phyloP scores from a whole-genome alignment of 92 coral and sea anemone species.

The Plumapathes pennacea region DNA sequence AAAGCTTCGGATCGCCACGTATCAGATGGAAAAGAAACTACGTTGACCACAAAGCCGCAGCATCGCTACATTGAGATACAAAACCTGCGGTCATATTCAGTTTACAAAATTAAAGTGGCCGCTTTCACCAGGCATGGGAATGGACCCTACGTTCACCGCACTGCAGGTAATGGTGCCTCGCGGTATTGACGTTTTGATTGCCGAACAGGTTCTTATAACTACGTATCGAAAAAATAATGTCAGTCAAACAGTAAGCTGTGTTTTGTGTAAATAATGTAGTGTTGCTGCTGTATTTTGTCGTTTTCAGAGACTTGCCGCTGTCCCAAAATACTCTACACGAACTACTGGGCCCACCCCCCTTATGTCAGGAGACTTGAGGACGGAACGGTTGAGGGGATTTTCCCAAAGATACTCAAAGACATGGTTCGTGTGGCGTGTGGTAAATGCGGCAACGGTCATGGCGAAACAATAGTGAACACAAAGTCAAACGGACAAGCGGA shows the following conservation, averaged over 20 bases:
- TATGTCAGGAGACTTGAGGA: constrained; percentile 30
- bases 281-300: too few species aligned
- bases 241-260: too few species aligned
- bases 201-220: too few species aligned
- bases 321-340: constrained; percentile 62
- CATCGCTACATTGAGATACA: constrained; percentile 1
- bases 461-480: constrained; percentile 30
- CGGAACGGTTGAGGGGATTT: constrained; percentile 42
- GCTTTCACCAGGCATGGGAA: constrained; percentile 30
- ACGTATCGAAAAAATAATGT: too few species aligned
- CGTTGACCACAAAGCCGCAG: background rate
- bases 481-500: constrained; percentile 36
- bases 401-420: constrained; percentile 20
- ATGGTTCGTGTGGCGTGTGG: constrained; percentile 62
- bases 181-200: too few species aligned
- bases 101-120: constrained; percentile 19
- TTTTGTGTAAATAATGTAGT: too few species aligned
- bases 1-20: constrained; percentile 13
- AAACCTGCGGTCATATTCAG: constrained; percentile 22
- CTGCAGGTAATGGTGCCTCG: too few species aligned
- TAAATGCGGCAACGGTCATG: constrained; percentile 63
- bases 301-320: constrained; percentile 77
- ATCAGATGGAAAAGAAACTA: background rate
- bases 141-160: constrained; percentile 31
- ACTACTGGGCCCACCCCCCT: constrained; percentile 72